A percentile compares a stretch with the other conserved stretches of the same genome.
Evolutionary conservation across 1,140 invertebrate genomes (phyloP).

Genomic region (Drosophila obscura): DNA sequence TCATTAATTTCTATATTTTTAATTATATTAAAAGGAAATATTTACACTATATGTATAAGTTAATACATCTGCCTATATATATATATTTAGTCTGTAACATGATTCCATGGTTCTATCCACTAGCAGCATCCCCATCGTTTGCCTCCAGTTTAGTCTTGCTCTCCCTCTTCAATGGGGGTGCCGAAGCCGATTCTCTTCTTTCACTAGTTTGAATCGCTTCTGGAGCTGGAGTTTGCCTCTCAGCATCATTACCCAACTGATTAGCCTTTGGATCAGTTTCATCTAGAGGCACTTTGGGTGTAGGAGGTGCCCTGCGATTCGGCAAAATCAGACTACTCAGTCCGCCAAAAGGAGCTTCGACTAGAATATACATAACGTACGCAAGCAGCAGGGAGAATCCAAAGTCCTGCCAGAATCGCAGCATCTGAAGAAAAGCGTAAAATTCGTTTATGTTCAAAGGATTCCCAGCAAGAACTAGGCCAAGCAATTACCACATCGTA

Average conservation of each 20-base stretch:
- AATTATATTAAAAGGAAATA: too few relatives aligned
- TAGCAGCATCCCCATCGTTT: background rate
- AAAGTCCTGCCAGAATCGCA: slow-evolving; percentile 61
- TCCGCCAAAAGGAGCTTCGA: slow-evolving; percentile 51
- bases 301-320: slow-evolving; percentile 30
- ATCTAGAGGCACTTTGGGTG: slow-evolving; percentile 5
- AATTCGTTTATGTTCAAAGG: background rate
- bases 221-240: slow-evolving; percentile 18
- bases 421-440: slow-evolving; percentile 15
- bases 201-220: background rate
- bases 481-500: slow-evolving; percentile 56
- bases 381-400: slow-evolving; percentile 50
- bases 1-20: too few relatives aligned
- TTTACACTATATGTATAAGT: too few relatives aligned
- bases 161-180: slow-evolving; percentile 22
- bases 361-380: slow-evolving; percentile 43
- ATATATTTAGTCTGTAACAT: too few relatives aligned
- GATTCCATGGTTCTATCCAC: background rate
- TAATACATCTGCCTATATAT: too few relatives aligned
- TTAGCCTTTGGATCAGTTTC: background rate
- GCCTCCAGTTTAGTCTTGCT: background rate
- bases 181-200: background rate
- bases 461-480: too few relatives aligned
- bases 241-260: slow-evolving; percentile 1
- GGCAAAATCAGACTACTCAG: slow-evolving; percentile 43